Percentiles rank a stretch among this genome's conserved stretches.
These are phyloP conservation scores for Phlogophora meticulosa DNA, from an alignment of 2,888 invertebrate genomes.

Conservation along the genomic window DNA sequence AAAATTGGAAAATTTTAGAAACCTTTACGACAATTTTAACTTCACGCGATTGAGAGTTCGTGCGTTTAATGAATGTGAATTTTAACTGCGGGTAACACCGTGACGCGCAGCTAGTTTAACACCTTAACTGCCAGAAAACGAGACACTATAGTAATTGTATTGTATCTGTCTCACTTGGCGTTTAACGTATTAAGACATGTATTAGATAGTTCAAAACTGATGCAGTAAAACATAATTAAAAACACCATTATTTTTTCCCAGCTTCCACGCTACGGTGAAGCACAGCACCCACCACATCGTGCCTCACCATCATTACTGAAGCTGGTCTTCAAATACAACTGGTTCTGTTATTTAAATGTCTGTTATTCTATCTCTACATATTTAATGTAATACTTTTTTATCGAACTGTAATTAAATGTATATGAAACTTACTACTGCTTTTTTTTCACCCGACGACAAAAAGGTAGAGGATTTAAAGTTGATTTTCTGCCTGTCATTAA, in stretches of 20 bases:
- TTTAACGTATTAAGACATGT: too few relatives aligned
- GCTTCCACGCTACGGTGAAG: slow-evolving; percentile 78
- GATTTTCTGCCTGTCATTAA: not conserved
- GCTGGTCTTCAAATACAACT: not conserved
- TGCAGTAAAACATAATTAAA: not conserved
- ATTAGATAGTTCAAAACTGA: too few relatives aligned
- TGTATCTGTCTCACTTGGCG: too few relatives aligned
- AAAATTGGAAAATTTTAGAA: too few relatives aligned
- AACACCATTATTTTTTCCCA: slow-evolving; percentile 44
- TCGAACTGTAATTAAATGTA: slow-evolving; percentile 26
- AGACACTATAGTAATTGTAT: too few relatives aligned
- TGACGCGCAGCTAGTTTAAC: too few relatives aligned
- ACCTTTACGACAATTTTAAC: too few relatives aligned
- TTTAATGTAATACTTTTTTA: slow-evolving; percentile 22
- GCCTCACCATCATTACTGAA: slow-evolving; percentile 55
- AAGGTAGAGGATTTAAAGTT: too few relatives aligned
- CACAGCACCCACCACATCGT: slow-evolving; percentile 73
- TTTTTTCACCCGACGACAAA: not conserved
- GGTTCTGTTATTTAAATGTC: slow-evolving; percentile 18
- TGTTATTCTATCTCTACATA: slow-evolving; percentile 11
- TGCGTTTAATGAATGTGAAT: too few relatives aligned
- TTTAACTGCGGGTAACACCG: too few relatives aligned
- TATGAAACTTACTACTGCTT: not conserved
- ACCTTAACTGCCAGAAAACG: too few relatives aligned
- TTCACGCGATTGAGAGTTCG: too few relatives aligned